Conservation (phyloP, 2,797 vertebrate species). For the Lagodon rhomboides region DNA sequence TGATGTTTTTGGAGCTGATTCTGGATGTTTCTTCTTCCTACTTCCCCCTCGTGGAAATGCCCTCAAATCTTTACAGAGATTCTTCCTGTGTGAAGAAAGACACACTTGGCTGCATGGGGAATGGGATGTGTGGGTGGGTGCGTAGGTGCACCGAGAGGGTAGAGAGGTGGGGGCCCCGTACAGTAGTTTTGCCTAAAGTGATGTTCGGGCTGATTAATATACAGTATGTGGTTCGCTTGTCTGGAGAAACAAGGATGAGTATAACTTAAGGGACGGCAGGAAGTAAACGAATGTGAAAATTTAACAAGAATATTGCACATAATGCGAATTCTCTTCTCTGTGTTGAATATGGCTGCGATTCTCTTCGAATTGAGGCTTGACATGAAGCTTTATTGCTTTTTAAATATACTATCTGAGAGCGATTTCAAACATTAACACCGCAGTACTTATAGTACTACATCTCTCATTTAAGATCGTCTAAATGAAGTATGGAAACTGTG, state of each 20-base stretch:
- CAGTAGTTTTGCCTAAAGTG: conserved; percentile 40
- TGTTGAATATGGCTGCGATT: neutral
- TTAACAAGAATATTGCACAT: conserved; percentile 21
- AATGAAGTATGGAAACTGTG: conserved; percentile 10
- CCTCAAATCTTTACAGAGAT: conserved; percentile 41
- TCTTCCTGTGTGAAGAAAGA: conserved; percentile 24
- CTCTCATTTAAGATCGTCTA: conserved; percentile 13
- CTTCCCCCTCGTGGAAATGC: conserved; percentile 48
- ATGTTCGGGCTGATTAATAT: conserved; percentile 49
- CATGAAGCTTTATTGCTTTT: conserved; percentile 2
- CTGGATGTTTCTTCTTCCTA: conserved; percentile 32
- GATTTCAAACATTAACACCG: conserved; percentile 11
- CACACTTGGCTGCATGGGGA: conserved; percentile 39
- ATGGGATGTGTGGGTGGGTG: conserved; percentile 42
- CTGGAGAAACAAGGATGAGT: conserved; percentile 20
- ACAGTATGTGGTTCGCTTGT: conserved; percentile 39
- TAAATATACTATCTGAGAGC: conserved; percentile 6
- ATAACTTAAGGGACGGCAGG: conserved; percentile 46
- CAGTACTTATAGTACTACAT: conserved; percentile 11
- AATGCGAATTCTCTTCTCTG: neutral
- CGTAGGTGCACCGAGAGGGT: conserved; percentile 14
- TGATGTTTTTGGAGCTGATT: conserved; percentile 47
- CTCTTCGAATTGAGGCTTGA: conserved; percentile 9
- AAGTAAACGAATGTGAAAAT: conserved; percentile 49
- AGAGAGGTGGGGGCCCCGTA: conserved; percentile 24